These are phyloP conservation scores for Pandion haliaetus DNA, from an alignment of 2,113 vertebrate species.

Conservation along the genomic window DNA sequence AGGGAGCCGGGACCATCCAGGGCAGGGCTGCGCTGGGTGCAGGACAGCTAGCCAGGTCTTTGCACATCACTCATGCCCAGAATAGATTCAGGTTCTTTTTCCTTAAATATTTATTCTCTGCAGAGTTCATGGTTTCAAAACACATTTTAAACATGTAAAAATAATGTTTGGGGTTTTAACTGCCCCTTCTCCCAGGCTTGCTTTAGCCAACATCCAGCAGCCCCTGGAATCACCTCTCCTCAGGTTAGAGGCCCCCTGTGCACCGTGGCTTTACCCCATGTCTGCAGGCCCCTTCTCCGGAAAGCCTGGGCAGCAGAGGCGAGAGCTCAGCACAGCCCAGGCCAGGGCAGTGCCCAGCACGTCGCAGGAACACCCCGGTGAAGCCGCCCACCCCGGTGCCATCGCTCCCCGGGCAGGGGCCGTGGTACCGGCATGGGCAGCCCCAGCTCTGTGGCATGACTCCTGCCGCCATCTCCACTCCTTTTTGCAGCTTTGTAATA, in stretches of 20 bases:
- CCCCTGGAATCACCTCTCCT: too few species aligned
- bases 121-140: not conserved
- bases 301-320: accelerated
- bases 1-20: not conserved
- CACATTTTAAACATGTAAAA: not conserved
- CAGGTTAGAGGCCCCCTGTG: accelerated
- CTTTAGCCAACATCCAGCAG: not conserved
- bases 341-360: not conserved
- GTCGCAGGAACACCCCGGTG: accelerated
- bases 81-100: too few species aligned
- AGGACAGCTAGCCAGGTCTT: accelerated
- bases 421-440: not conserved
- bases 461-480: not conserved
- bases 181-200: not conserved
- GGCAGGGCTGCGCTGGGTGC: not conserved
- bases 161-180: too few species aligned
- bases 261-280: accelerated
- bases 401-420: not conserved
- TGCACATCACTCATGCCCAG: too few species aligned
- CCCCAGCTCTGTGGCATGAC: not conserved
- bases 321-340: not conserved
- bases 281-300: not conserved
- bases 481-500: not conserved
- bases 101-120: not conserved
- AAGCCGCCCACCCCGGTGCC: not conserved